phyloP scores from a whole-genome alignment of 2,113 vertebrate species.

The Fulmarus glacialis region DNA sequence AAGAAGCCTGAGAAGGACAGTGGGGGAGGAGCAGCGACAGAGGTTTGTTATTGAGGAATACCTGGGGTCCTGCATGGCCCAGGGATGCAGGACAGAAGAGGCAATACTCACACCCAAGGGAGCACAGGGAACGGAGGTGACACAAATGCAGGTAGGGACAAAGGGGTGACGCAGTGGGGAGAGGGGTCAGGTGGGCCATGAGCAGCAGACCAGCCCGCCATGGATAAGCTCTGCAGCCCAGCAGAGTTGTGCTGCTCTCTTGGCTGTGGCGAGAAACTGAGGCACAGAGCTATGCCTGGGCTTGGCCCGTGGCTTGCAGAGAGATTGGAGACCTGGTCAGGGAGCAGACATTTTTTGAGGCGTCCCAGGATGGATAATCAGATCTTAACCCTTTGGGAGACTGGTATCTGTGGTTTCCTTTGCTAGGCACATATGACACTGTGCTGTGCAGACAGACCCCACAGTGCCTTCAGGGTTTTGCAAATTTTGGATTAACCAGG shows the following conservation, averaged over 20 bases:
- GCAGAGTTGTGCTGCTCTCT: background rate
- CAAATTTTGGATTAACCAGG: background rate
- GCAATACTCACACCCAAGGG: background rate
- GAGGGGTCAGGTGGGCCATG: background rate
- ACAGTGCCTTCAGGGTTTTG: background rate
- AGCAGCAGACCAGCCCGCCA: background rate
- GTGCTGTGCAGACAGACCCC: background rate
- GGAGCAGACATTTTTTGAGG: background rate
- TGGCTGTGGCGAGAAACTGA: background rate
- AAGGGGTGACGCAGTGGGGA: accelerated
- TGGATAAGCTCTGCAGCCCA: background rate
- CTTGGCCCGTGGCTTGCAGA: background rate
- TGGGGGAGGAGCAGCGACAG: background rate
- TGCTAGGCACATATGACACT: background rate
- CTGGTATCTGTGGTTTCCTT: background rate
- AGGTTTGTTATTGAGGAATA: background rate
- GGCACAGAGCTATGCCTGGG: accelerated
- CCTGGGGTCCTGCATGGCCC: background rate
- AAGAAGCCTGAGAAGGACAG: background rate
- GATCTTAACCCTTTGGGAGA: background rate
- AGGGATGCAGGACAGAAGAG: background rate
- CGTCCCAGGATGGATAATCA: background rate
- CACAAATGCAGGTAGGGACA: background rate
- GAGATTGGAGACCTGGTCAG: background rate
- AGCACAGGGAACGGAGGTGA: background rate